Base-by-base conservation (phyloP, 2,888 invertebrate genomes). In the Tridacna crocea region DNA sequence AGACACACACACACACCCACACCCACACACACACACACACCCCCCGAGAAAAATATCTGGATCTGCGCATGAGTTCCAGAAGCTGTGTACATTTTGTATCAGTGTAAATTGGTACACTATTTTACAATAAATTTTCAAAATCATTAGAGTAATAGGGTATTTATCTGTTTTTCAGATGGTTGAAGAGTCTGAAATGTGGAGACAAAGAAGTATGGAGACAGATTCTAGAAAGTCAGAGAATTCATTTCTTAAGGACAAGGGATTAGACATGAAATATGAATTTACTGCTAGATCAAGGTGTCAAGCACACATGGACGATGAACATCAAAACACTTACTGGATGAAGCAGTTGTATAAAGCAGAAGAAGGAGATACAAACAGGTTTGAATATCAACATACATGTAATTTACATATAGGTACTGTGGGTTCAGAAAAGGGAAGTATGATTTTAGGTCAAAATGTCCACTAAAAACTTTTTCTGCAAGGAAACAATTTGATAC, bases 131-230 rank as follows among this genome's bases (percentile, higher is more conserved):
- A 36, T 36, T 8, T 36, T 36, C 36, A 4, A 8, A 36, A 36
- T 36, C 3, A 4, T 36, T 36, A 55, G 55, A 11, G 3, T 55
- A 3, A 55, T 19, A 55, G 11, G 19, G 17, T 55, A 55, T 15
- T 55, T 80, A 0, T 13, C 65, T 24, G 79, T 65, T 70, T 78
- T 77, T 27, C 81, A 92, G 92, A 84, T 92, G 51, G 82, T 91
- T 65, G 92, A 92, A 73, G 92, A 92, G 75, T 72, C 87, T 22
- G 92, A 92, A 4, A 92, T 92, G 92, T 92, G 92, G 92, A 85
- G 74, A 63, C 84, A 84, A 68, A 66, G 77, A 66, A 63, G 79
- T 4, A 77, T 61, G 63, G 84, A 87, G 36, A n/a, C 19, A 15
- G 24, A 75, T 10, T 47, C 63, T 8, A 12, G 46, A 48, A 51